Base-by-base conservation (phyloP, 2,888 invertebrate genomes). In the Acanthopleura granulata region DNA sequence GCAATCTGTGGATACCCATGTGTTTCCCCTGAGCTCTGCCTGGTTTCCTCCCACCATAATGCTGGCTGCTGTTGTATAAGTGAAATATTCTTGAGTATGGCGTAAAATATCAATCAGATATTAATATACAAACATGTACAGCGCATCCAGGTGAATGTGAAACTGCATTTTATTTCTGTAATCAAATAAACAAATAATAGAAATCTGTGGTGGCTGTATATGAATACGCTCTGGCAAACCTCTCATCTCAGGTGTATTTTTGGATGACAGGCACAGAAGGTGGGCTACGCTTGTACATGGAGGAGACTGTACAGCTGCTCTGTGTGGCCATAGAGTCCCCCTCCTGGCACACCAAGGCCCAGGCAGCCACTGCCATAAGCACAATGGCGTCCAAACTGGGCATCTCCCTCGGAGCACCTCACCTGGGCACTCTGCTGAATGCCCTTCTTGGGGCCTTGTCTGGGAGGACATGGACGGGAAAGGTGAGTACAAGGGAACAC, bases 401-500 rank as follows among this genome's bases (percentile, higher is more conserved):
- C 12, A 88, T 92, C 0, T 93, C 93, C 0, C 91, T 97, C 78
- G 93, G 93, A 49, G 92, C 93, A 12, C 92, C 92, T 4, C 85
- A 89, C 72, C 81, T 90, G 30, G 86, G 84, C 81, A 92, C 92
- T 70, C 91, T 97, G 25, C 91, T 96, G 0, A 92, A 93, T 27
- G 93, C 95, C 74, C 89, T 95, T 73, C 89, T 95, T 0, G 92
- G 92, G 72, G 95, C 95, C 0, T 91, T 95, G 57, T 93, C 94
- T 81, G 97, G 97, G 27, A 93, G 97, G 88, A 96, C 96, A 0
- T 97, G 96, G 93, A 94, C 94, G 82, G 97, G 97, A n/a, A 97
- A 90, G 87, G 89, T 89, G 73, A 66, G 29, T 40, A 40, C 40
- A 9, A 40, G 40, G 40, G 4, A 40, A 6, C 40, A 9, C 40